phyloP scores from a whole-genome alignment of 2,888 invertebrate species.

The Himalopsyche japonica region DNA sequence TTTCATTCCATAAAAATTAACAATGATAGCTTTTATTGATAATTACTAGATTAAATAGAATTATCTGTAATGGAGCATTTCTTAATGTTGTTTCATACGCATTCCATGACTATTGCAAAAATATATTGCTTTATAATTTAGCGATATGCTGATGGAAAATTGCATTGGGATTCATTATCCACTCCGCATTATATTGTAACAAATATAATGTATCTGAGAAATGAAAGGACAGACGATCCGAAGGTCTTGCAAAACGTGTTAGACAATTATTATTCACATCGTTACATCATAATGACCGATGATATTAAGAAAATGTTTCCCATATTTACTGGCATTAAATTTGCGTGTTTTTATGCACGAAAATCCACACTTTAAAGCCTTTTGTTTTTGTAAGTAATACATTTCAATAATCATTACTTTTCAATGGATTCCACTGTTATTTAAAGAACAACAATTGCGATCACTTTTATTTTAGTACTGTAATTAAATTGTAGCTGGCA shows the following conservation, averaged over 20 bases:
- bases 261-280: conserved; percentile 12
- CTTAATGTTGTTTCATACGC: neutral
- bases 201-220: conserved; percentile 13
- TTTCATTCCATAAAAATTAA: too few species aligned
- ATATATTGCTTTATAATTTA: neutral
- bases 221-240: conserved; percentile 17
- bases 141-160: neutral
- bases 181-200: conserved; percentile 4
- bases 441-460: too few species aligned
- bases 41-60: neutral
- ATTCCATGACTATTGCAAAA: neutral
- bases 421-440: too few species aligned
- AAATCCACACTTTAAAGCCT: too few species aligned
- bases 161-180: conserved; percentile 14
- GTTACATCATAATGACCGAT: conserved; percentile 3
- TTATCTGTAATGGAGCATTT: neutral
- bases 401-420: too few species aligned
- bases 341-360: neutral
- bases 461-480: too few species aligned
- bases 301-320: neutral
- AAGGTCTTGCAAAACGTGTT: conserved; percentile 22
- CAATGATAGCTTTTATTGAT: neutral
- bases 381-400: too few species aligned
- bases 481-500: too few species aligned
- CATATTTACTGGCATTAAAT: neutral